Percentiles rank a stretch among this genome's conserved stretches.
Conservation (phyloP, 2,888 invertebrate genomes). For the Lissocephala sabroskyi region DNA sequence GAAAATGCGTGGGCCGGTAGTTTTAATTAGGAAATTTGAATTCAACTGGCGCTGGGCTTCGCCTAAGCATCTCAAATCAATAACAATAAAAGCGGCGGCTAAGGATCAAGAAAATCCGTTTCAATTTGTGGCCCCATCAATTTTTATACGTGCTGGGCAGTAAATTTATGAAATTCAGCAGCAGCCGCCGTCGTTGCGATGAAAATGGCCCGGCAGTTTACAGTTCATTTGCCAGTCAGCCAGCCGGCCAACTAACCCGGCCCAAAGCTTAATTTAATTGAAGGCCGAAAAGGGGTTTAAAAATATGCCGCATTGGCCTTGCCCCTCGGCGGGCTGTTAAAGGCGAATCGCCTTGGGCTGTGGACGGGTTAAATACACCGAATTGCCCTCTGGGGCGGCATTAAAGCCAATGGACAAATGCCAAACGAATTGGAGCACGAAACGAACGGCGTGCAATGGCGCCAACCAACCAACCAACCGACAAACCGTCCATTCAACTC, state of each 20-base stretch:
- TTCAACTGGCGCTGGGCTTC: too few relatives aligned
- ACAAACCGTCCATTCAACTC: too few relatives aligned
- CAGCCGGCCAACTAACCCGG: slow-evolving; percentile 35
- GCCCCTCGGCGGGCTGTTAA: neutral
- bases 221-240: slow-evolving; percentile 42
- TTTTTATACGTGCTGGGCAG: slow-evolving; percentile 24
- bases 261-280: too few relatives aligned
- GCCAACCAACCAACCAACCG: too few relatives aligned
- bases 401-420: slow-evolving; percentile 44
- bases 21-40: too few relatives aligned
- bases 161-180: slow-evolving; percentile 41
- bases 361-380: slow-evolving; percentile 4
- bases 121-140: too few relatives aligned
- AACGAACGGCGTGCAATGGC: too few relatives aligned
- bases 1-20: too few relatives aligned
- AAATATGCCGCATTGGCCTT: neutral
- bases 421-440: slow-evolving; percentile 29
- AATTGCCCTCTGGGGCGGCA: slow-evolving; percentile 44
- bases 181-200: neutral
- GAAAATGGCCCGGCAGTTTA: slow-evolving; percentile 34
- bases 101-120: too few relatives aligned
- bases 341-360: neutral
- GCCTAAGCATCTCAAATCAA: too few relatives aligned
- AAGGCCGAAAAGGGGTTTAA: too few relatives aligned
- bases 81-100: slow-evolving; percentile 1